Conservation (phyloP, 2,113 vertebrate genomes). For the Rattus norvegicus region GRCr8 NC_086022.1:55136001-55136500, state of each 20-base stretch:
- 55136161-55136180: background rate
- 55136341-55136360: constrained; percentile 71
- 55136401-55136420: constrained; percentile 75
- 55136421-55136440: constrained; percentile 41
- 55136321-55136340: constrained; percentile 71
- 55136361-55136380: constrained; percentile 79
- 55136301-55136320: constrained; percentile 75
- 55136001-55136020: constrained; percentile 77
- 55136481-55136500: constrained; percentile 74
- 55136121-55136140: constrained; percentile 18
- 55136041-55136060: background rate
- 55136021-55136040: constrained; percentile 53
- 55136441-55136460: constrained; percentile 70
- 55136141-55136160: background rate
- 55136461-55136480: constrained; percentile 75
- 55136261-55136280: constrained; percentile 16
- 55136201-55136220: constrained; percentile 10
- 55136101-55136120: constrained; percentile 40
- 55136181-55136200: background rate
- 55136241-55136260: constrained; percentile 48
- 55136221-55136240: constrained; percentile 8
- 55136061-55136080: constrained; percentile 38
- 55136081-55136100: constrained; percentile 57
- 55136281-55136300: background rate
- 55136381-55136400: constrained; percentile 92